These are phyloP conservation scores for Conus canariensis DNA, from an alignment of 2,888 invertebrate genomes.

Conservation along the genomic window DNA sequence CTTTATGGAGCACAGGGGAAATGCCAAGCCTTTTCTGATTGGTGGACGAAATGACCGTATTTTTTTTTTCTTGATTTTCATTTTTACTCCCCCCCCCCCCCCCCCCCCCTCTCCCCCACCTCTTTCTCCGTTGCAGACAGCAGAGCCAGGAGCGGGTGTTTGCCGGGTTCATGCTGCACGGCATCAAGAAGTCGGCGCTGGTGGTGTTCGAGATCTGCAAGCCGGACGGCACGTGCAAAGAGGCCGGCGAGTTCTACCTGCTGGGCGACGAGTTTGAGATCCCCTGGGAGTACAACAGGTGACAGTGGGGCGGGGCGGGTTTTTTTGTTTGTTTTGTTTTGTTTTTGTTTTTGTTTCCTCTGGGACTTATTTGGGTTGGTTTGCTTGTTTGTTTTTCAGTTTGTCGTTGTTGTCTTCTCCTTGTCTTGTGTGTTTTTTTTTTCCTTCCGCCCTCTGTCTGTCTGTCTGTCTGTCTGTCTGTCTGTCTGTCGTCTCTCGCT, in stretches of 20 bases:
- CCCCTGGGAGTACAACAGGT: conserved; percentile 54
- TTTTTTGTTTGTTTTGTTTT: not conserved
- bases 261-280: conserved; percentile 54
- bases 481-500: too few species aligned
- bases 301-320: not conserved
- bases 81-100: too few species aligned
- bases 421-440: too few species aligned
- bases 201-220: conserved; percentile 48
- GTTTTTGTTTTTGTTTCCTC: not conserved
- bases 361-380: too few species aligned
- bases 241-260: conserved; percentile 52
- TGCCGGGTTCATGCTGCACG: conserved; percentile 56
- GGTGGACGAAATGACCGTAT: too few species aligned
- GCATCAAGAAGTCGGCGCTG: conserved; percentile 51
- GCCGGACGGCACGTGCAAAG: conserved; percentile 41
- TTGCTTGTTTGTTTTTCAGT: not conserved
- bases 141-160: conserved; percentile 50
- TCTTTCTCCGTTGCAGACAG: conserved; percentile 35
- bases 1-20: too few species aligned
- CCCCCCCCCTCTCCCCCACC: too few species aligned
- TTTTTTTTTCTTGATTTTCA: too few species aligned
- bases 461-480: too few species aligned
- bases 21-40: too few species aligned
- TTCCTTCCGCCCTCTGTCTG: too few species aligned
- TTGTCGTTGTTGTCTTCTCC: not conserved